A percentile compares a stretch with the other conserved stretches of the same genome.
These are phyloP conservation scores for Menura novaehollandiae DNA, from an alignment of 2,113 vertebrate genomes.

Conservation along the genomic window DNA sequence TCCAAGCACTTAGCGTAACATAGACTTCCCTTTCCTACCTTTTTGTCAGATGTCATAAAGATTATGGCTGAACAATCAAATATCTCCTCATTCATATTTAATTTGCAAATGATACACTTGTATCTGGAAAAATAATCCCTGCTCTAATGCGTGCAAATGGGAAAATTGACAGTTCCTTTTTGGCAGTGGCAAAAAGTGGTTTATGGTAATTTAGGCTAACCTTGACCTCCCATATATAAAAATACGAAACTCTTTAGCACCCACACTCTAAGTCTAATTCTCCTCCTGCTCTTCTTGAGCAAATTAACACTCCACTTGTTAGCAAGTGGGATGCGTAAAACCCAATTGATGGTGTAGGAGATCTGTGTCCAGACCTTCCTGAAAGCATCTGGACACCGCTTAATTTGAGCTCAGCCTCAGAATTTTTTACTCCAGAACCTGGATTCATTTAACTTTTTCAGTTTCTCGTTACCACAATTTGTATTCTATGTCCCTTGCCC, in stretches of 20 bases:
- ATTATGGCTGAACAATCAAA: neutral
- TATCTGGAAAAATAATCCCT: neutral
- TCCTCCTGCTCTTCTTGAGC: neutral
- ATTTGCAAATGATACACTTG: neutral
- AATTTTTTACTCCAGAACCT: neutral
- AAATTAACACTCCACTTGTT: neutral
- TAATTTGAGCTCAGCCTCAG: neutral
- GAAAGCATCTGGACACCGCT: neutral
- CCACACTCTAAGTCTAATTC: neutral
- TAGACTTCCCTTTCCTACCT: neutral
- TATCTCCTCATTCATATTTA: neutral
- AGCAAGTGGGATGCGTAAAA: neutral
- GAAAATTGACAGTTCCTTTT: neutral
- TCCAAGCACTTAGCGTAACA: neutral
- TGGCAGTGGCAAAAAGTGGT: neutral
- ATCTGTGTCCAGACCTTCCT: neutral
- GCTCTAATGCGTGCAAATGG: neutral
- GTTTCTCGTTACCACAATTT: neutral
- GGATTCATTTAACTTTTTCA: neutral
- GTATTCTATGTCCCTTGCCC: neutral
- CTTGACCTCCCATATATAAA: neutral
- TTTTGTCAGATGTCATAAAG: neutral
- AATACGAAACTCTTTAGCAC: neutral
- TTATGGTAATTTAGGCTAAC: neutral
- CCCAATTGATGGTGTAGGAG: neutral